Evolutionary conservation across 1,140 invertebrate genomes (phyloP).

Genomic region (Pollicipes pollicipes): DNA sequence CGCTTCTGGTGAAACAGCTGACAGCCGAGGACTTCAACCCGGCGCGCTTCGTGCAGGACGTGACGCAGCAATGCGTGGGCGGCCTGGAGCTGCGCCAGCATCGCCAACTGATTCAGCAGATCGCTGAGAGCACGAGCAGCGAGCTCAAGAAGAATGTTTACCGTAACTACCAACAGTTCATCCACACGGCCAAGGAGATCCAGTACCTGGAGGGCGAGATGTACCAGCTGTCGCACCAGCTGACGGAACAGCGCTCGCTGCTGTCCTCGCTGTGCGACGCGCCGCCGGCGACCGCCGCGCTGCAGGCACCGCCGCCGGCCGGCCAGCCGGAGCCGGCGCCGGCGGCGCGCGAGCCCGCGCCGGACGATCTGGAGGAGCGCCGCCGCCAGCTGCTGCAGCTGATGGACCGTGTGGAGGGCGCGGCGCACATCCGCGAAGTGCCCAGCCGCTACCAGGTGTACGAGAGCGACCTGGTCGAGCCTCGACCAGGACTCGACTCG

Average conservation of each 20-base stretch:
- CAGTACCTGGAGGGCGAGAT: constrained; percentile 91
- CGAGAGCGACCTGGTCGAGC: constrained; percentile 77
- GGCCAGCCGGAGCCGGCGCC: constrained; percentile 32
- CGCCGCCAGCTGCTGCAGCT: constrained; percentile 9
- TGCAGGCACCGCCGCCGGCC: constrained; percentile 12
- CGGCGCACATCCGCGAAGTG: constrained; percentile 39
- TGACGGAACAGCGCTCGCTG: constrained; percentile 81
- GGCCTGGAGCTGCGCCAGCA: constrained; percentile 63
- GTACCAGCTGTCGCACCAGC: constrained; percentile 88
- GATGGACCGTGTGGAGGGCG: constrained; percentile 12
- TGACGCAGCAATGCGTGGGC: constrained; percentile 62
- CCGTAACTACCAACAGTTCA: constrained; percentile 95
- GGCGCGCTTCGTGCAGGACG: constrained; percentile 46
- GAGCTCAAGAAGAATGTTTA: constrained; percentile 92
- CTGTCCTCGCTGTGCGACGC: constrained; percentile 47
- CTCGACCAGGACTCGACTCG: constrained; percentile 64
- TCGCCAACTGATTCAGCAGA: constrained; percentile 60
- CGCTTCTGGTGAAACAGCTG: constrained; percentile 16
- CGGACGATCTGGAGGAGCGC: constrained; percentile 11
- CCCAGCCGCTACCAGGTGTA: constrained; percentile 57
- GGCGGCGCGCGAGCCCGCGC: constrained; percentile 35
- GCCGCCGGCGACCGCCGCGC: neutral
- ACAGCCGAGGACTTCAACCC: constrained; percentile 17
- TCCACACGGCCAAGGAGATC: constrained; percentile 94
- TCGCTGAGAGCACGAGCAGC: constrained; percentile 73